Evolutionary conservation across 2,797 vertebrate genomes (phyloP).

Genomic region (Fringilla coelebs): DNA sequence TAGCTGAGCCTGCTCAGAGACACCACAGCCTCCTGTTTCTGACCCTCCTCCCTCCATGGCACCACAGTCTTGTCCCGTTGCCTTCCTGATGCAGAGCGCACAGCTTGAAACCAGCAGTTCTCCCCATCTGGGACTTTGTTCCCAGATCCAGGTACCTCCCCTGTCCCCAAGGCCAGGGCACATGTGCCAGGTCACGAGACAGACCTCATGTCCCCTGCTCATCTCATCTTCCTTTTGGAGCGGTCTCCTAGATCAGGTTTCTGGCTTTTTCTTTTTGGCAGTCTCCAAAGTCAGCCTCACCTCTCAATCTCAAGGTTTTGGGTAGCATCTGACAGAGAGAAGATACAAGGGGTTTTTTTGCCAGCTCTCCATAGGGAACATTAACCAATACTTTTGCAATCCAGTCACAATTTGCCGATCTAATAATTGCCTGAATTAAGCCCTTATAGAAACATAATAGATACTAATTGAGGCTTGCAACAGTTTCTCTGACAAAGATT

Average conservation of each 20-base stretch:
- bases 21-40: background rate
- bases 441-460: background rate
- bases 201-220: slow-evolving; percentile 50
- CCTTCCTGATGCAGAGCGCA: fast-evolving
- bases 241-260: slow-evolving; percentile 27
- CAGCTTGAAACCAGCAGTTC: background rate
- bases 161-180: slow-evolving; percentile 10
- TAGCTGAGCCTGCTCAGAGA: background rate
- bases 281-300: slow-evolving; percentile 54
- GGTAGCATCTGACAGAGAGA: background rate
- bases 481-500: background rate
- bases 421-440: slow-evolving; percentile 10
- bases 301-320: slow-evolving; percentile 36
- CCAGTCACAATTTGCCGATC: background rate
- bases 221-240: slow-evolving; percentile 59
- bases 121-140: background rate
- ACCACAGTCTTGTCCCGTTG: fast-evolving
- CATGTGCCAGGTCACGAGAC: slow-evolving; percentile 54
- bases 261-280: slow-evolving; percentile 59
- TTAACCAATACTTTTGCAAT: background rate
- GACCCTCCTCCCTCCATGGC: background rate
- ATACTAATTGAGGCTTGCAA: background rate
- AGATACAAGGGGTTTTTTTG: background rate
- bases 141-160: slow-evolving; percentile 7
- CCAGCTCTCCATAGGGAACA: background rate